Base-by-base conservation (phyloP, 2,888 invertebrate species). In the Eristalinus aeneus region DNA sequence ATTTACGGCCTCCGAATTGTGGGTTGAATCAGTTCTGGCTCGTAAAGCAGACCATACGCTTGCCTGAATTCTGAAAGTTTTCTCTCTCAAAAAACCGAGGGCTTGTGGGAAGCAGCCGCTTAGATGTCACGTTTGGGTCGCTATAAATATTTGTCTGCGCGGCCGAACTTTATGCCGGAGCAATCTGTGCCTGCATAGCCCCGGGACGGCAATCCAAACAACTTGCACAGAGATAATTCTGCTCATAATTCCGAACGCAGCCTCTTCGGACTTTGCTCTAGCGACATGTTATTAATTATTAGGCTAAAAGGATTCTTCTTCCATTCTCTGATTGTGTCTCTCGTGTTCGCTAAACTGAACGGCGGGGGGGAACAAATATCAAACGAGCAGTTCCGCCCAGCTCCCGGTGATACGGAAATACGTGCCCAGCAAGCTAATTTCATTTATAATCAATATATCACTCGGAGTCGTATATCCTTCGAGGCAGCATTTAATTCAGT, bases 371-470 rank as follows among this genome's bases (percentile, higher is more conserved):
- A 11, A 68, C 61, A 60, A 20, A 36, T 53, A 54, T 53, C 58
- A 60, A 69, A 65, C 76, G 53, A 77, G 80, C 76, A 77, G 74
- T 82, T 63, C 72, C 69, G 31, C 53, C 69, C 72, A 46, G 56
- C 73, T 85, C 53, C 56, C 22, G 12, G 16, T 12, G 77, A 56
- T 76, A 86, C 22, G 16, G 12, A 10, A 71, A 56, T 76, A 86
- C 86, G 86, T 86, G 86, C 82, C 67, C 73, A 31, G 86, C 54
- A 86, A 82, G 82, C 82, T 86, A 86, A 86, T 82, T 82, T 67
- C 73, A 86, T 71, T 74, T 86, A 73, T 86, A 86, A 86, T 86
- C 86, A 86, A 86, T 86, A 86, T 86, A 86, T 86, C 82, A 86
- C 82, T 86, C 23, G 23, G 64, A 82, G 67, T 81, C 81, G 69